These are phyloP conservation scores for Ectropis grisescens DNA, from an alignment of 1,140 invertebrate genomes.

Conservation along the genomic window DNA sequence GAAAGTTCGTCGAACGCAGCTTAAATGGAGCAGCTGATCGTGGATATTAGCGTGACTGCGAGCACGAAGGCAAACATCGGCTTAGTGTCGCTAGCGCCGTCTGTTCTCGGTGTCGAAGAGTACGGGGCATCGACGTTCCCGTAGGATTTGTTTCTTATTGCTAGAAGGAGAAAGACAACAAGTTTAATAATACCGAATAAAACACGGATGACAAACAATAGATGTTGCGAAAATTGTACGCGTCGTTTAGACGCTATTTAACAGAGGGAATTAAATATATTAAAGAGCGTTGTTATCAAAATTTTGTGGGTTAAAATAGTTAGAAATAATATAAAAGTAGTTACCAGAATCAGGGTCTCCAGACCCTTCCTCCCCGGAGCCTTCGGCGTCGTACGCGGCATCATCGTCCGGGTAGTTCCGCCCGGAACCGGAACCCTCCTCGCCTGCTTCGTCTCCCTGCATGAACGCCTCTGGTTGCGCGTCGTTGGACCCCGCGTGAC, in stretches of 20 bases:
- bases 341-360: constrained; percentile 36
- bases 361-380: constrained; percentile 51
- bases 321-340: too few relatives aligned
- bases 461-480: constrained; percentile 55
- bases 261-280: too few relatives aligned
- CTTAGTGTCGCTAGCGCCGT: constrained; percentile 8
- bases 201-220: too few relatives aligned
- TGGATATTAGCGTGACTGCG: too few relatives aligned
- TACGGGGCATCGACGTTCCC: constrained; percentile 26
- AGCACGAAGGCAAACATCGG: not conserved
- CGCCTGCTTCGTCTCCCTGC: constrained; percentile 61
- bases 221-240: too few relatives aligned
- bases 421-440: constrained; percentile 50
- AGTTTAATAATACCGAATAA: too few relatives aligned
- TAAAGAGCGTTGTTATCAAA: too few relatives aligned
- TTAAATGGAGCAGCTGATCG: too few relatives aligned
- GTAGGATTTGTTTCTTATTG: constrained; percentile 27
- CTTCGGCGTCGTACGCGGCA: constrained; percentile 37
- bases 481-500: constrained; percentile 30
- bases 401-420: constrained; percentile 44
- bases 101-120: constrained; percentile 30
- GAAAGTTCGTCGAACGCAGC: too few relatives aligned
- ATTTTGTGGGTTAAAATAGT: too few relatives aligned
- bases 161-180: constrained; percentile 4
- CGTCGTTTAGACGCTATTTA: too few relatives aligned